Percentiles rank a stretch among this genome's conserved stretches.
These are phyloP conservation scores for Pantala flavescens DNA, from an alignment of 1,140 invertebrate species.

Conservation along the genomic window DNA sequence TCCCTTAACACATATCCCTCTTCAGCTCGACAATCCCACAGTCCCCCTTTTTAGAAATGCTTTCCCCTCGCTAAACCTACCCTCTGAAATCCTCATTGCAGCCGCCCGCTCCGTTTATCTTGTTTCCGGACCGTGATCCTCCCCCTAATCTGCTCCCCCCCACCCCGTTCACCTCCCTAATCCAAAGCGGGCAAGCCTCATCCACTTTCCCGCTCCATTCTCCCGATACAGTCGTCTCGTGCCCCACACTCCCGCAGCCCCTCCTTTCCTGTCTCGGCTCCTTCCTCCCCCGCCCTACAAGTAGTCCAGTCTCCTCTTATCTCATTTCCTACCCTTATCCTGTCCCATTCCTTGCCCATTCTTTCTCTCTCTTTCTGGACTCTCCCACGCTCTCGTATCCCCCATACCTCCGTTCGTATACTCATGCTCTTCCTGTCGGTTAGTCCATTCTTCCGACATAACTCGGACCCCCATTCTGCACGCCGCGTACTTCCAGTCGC, in stretches of 20 bases:
- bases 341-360: not conserved
- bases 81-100: not conserved
- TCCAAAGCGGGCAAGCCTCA: no score
- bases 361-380: not conserved
- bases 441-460: no score
- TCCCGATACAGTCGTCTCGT: no score
- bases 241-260: not conserved
- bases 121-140: not conserved
- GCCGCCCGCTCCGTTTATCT: constrained; percentile 1
- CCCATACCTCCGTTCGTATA: no score
- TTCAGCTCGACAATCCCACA: not conserved
- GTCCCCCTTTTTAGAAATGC: constrained; percentile 4
- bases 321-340: not conserved
- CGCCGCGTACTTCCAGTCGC: no score
- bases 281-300: not conserved
- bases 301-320: not conserved
- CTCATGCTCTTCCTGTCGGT: no score
- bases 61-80: not conserved
- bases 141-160: not conserved
- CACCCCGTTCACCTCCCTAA: no score
- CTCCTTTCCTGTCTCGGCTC: not conserved
- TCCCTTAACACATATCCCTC: not conserved
- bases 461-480: no score
- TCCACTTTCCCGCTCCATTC: no score
- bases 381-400: no score